Base-by-base conservation (phyloP, 2,888 invertebrate species). In the Melipona beecheii region DNA sequence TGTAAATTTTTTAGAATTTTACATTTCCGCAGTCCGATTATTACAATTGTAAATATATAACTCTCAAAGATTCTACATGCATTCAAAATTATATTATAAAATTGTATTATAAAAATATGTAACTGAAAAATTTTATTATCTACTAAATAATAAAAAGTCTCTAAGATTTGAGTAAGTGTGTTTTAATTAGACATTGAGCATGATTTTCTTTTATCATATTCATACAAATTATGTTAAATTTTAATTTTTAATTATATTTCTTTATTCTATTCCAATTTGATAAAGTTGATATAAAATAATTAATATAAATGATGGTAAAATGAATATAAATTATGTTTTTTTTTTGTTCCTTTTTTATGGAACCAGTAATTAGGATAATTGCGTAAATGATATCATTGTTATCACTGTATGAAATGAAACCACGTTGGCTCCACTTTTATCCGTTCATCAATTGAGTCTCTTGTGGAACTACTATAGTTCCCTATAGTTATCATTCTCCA, bases 361-460 rank as follows among this genome's bases (percentile, higher is more conserved):
- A 71, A 70, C 58, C 56, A 52, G 69, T 88, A 86, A 88, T 86
- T 81, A 77, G 88, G 81, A 79, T 86, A 84, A 84, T 84, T 88
- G 75, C 66, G 21, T 36, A 68, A 62, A 65, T 75, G 72, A 77
- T 65, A 60, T 49, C 54, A 70, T 56, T 21, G 79, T 79, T 77
- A 79, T 84, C 81, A 75, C 49, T 60, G 68, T 77, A 62, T 72
- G 69, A 65, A 83, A 85, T 70, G 81, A 85, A 84, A 87, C 85
- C 75, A 54, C 77, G 43, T 64, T 75, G 43, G 75, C 84, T 75
- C 81, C 75, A 80, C 87, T 91, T 91, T 93, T 91, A 92, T 93
- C 92, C 92, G 90, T 92, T 89, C 93, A 92, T 93, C 93, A 93
- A 92, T 92, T 91, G 92, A 91, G 89, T 90, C 87, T 86, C 89